phyloP scores from a whole-genome alignment of 1,140 invertebrate genomes.

The Spodoptera frugiperda region DNA sequence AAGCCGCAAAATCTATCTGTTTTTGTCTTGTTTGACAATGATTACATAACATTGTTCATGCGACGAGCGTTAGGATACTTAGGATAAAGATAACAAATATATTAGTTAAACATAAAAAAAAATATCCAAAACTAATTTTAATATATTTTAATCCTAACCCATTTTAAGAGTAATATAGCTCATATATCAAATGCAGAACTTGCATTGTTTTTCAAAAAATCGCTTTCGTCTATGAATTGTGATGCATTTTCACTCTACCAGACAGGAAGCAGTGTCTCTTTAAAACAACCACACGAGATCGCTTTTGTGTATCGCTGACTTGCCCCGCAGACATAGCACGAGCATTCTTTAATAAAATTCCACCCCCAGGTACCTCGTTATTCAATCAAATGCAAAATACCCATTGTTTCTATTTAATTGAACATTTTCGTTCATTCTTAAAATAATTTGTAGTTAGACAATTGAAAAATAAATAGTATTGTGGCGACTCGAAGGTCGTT shows the following conservation, averaged over 20 bases:
- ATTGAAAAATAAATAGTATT: not conserved
- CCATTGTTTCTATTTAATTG: slow-evolving; percentile 31
- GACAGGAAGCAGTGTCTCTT: slow-evolving; percentile 61
- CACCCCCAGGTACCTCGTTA: slow-evolving; percentile 30
- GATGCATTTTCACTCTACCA: not conserved
- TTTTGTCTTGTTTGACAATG: too few relatives aligned
- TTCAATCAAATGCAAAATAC: slow-evolving; percentile 16
- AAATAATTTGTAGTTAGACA: not conserved
- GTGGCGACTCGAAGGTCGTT: not conserved
- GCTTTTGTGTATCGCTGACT: slow-evolving; percentile 61
- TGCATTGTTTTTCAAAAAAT: too few relatives aligned
- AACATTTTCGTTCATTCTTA: slow-evolving; percentile 13
- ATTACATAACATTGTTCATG: too few relatives aligned
- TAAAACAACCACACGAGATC: slow-evolving; percentile 66
- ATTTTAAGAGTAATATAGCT: too few relatives aligned
- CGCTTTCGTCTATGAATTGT: not conserved
- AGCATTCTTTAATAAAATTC: slow-evolving; percentile 56
- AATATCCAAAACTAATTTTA: too few relatives aligned
- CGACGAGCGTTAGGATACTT: too few relatives aligned
- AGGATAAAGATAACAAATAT: too few relatives aligned
- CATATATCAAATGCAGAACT: too few relatives aligned
- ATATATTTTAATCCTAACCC: too few relatives aligned
- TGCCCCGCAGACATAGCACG: slow-evolving; percentile 52
- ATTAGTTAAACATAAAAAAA: too few relatives aligned
- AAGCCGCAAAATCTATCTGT: too few relatives aligned